phyloP scores from a whole-genome alignment of 1,140 invertebrate genomes.

The Holcopasites calliopsidis region DNA sequence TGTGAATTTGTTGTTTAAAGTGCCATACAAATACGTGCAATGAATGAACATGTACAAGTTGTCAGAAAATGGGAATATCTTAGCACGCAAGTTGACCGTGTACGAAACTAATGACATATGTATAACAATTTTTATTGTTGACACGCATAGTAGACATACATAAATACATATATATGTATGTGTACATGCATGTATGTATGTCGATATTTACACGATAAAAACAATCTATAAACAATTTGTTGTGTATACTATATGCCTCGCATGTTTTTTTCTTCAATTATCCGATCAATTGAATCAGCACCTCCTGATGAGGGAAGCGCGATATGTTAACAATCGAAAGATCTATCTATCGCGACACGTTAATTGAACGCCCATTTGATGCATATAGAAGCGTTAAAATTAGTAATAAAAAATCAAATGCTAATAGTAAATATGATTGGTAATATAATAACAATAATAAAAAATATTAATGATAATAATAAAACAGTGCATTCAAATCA shows the following conservation, averaged over 20 bases:
- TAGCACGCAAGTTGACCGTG: conserved; percentile 30
- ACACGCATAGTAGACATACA: background rate
- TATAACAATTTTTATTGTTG: conserved; percentile 65
- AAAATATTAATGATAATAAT: background rate
- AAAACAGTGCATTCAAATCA: conserved; percentile 26
- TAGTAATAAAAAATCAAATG: conserved; percentile 37
- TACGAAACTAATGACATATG: conserved; percentile 47
- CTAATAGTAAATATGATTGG: conserved; percentile 20
- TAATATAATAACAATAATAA: conserved; percentile 1
- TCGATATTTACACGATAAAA: conserved; percentile 74
- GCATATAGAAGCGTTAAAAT: conserved; percentile 49
- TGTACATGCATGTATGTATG: conserved; percentile 58
- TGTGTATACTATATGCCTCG: conserved; percentile 42
- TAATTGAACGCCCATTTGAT: background rate
- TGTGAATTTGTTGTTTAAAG: conserved; percentile 62
- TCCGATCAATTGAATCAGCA: background rate
- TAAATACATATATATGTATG: background rate
- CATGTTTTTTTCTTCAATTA: background rate
- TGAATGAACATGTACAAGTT: conserved; percentile 56
- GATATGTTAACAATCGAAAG: background rate
- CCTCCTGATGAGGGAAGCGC: background rate
- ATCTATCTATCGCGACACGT: background rate
- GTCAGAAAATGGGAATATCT: conserved; percentile 43
- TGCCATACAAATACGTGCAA: conserved; percentile 67
- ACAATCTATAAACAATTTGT: conserved; percentile 74